Percentiles rank a stretch among this genome's conserved stretches.
Conservation (phyloP, 37 sponge, comb jelly and placozoan species). For the Oscarella lobularis region DNA sequence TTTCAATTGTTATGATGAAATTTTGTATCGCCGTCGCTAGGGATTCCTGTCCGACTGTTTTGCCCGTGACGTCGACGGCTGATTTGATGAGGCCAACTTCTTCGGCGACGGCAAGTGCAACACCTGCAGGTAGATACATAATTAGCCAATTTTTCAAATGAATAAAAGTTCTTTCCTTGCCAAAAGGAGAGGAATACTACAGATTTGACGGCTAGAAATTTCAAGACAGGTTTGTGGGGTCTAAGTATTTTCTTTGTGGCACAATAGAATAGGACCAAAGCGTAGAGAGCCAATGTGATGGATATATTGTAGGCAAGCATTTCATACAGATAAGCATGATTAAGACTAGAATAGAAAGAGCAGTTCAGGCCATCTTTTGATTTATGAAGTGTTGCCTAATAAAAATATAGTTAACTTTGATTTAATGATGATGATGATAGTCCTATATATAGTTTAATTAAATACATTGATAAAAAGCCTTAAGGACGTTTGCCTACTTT, state of each 20-base stretch:
- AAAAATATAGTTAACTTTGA: too few relatives aligned
- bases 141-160: too few relatives aligned
- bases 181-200: conserved; percentile 92
- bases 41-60: too few relatives aligned
- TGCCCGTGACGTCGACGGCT: conserved; percentile 24
- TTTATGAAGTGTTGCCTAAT: too few relatives aligned
- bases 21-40: conserved; percentile 53
- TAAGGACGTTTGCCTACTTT: too few relatives aligned
- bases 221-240: conserved; percentile 78
- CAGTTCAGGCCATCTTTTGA: not conserved
- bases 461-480: too few relatives aligned
- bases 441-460: too few relatives aligned
- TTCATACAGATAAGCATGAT: conserved; percentile 76
- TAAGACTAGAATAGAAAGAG: conserved; percentile 27
- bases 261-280: conserved; percentile 82
- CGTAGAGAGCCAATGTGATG: conserved; percentile 84
- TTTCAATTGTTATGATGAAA: conserved; percentile 93
- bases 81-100: conserved; percentile 9
- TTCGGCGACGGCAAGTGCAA: not conserved
- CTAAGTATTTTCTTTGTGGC: conserved; percentile 65
- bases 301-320: conserved; percentile 85
- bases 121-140: too few relatives aligned
- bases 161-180: conserved; percentile 95
- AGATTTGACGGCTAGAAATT: conserved; percentile 86
- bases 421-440: too few relatives aligned